Percentiles rank a stretch among this genome's conserved stretches.
These are phyloP conservation scores for Mola mola DNA, from an alignment of 2,113 vertebrate species.

Conservation along the genomic window DNA sequence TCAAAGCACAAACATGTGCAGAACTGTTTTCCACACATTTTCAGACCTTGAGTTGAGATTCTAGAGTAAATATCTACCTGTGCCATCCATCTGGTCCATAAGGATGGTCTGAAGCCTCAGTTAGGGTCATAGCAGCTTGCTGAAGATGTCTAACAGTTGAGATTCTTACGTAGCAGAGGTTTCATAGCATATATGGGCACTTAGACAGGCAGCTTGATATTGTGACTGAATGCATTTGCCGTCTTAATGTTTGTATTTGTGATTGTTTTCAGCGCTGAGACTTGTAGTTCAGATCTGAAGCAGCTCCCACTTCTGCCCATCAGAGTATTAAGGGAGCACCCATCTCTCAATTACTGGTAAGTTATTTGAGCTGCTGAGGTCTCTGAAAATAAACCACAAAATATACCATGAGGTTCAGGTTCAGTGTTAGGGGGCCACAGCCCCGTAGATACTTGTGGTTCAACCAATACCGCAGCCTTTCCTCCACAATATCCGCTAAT, in stretches of 20 bases:
- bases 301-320: slow-evolving; percentile 91
- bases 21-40: slow-evolving; percentile 16
- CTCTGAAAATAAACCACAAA: slow-evolving; percentile 29
- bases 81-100: slow-evolving; percentile 7
- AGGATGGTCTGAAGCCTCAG: slow-evolving; percentile 6
- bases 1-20: slow-evolving; percentile 31
- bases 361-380: slow-evolving; percentile 20
- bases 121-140: too few species aligned
- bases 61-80: slow-evolving; percentile 35
- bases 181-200: too few species aligned
- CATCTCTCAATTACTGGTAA: slow-evolving; percentile 95
- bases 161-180: too few species aligned
- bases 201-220: too few species aligned
- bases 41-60: slow-evolving; percentile 21
- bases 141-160: too few species aligned
- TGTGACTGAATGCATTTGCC: slow-evolving; percentile 1
- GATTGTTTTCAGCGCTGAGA: slow-evolving; percentile 84
- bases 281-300: slow-evolving; percentile 88
- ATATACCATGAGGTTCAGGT: neutral
- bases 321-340: slow-evolving; percentile 92
- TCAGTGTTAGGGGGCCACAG: neutral
- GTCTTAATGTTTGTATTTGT: slow-evolving; percentile 10
- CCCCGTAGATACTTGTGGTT: slow-evolving; percentile 1
- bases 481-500: neutral
- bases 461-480: neutral